A percentile compares a stretch with the other conserved stretches of the same genome.
These are phyloP conservation scores for Erythrocercus mccallii DNA, from an alignment of 2,113 vertebrate species.

Conservation along the genomic window DNA sequence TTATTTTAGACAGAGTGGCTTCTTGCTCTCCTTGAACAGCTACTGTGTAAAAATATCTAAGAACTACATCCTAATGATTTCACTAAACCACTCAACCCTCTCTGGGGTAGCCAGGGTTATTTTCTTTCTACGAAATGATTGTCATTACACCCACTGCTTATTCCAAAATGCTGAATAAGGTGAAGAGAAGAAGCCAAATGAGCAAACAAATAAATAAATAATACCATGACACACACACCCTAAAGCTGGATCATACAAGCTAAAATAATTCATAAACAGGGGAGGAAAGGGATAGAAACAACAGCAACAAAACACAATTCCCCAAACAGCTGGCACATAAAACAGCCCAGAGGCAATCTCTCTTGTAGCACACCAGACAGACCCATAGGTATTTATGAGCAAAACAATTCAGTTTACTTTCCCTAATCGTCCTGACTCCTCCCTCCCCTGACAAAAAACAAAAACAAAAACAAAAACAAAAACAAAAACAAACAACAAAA, in stretches of 20 bases:
- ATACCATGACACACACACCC: neutral
- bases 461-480: too few species aligned
- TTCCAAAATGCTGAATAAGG: neutral
- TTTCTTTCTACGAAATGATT: neutral
- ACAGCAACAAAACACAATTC: conserved; percentile 42
- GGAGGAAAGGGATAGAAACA: neutral
- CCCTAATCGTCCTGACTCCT: conserved; percentile 15
- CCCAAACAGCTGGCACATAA: conserved; percentile 33
- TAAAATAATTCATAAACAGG: conserved; percentile 47
- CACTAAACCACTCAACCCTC: neutral
- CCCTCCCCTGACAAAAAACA: neutral
- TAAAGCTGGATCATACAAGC: conserved; percentile 5
- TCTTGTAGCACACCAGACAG: conserved; percentile 26
- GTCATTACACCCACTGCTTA: neutral
- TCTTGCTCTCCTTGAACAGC: neutral
- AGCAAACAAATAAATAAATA: neutral
- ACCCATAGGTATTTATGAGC: conserved; percentile 9
- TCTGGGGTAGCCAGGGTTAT: neutral
- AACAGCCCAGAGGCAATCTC: conserved; percentile 21
- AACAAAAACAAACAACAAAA: neutral
- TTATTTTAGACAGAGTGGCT: neutral
- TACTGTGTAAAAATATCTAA: conserved; percentile 8
- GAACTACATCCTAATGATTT: conserved; percentile 36
- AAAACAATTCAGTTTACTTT: conserved; percentile 43
- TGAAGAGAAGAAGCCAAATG: neutral